These are phyloP conservation scores for Felis catus DNA, from an alignment of 2,113 vertebrate species.

Conservation along the genomic window DNA sequence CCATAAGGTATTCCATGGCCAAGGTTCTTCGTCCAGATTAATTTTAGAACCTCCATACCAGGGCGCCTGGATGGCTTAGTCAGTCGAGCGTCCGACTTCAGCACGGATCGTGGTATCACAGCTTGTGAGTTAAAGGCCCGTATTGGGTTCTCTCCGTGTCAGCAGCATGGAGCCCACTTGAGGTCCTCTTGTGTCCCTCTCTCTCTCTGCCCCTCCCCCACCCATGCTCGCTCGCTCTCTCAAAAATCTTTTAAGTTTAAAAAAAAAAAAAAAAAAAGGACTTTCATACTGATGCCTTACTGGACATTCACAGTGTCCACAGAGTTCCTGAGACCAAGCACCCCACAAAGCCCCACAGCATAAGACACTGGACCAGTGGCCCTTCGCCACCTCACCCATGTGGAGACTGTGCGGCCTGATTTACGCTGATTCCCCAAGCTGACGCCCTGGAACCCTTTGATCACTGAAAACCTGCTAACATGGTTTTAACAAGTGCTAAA, in stretches of 20 bases:
- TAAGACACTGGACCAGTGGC: accelerated
- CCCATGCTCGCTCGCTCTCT: too few relatives aligned
- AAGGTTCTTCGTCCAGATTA: not conserved
- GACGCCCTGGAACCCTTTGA: not conserved
- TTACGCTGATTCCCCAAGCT: not conserved
- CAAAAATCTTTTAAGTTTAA: too few relatives aligned
- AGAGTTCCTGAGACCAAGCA: accelerated
- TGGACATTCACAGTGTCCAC: not conserved
- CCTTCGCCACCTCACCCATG: not conserved
- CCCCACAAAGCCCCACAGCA: not conserved
- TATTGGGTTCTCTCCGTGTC: too few relatives aligned
- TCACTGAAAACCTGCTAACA: not conserved
- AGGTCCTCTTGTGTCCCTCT: too few relatives aligned
- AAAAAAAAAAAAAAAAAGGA: not conserved
- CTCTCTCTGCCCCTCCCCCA: too few relatives aligned
- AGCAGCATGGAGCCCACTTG: too few relatives aligned
- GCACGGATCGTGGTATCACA: too few relatives aligned
- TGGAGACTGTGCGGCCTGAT: not conserved
- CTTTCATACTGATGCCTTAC: not conserved
- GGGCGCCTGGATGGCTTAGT: too few relatives aligned
- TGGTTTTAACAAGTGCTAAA: not conserved
- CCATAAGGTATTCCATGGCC: not conserved
- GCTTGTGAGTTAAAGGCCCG: too few relatives aligned
- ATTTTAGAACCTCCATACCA: not conserved
- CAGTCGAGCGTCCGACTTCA: too few relatives aligned